Evolutionary conservation across 2,113 vertebrate genomes (phyloP).

Genomic region (Lynx canadensis): DNA sequence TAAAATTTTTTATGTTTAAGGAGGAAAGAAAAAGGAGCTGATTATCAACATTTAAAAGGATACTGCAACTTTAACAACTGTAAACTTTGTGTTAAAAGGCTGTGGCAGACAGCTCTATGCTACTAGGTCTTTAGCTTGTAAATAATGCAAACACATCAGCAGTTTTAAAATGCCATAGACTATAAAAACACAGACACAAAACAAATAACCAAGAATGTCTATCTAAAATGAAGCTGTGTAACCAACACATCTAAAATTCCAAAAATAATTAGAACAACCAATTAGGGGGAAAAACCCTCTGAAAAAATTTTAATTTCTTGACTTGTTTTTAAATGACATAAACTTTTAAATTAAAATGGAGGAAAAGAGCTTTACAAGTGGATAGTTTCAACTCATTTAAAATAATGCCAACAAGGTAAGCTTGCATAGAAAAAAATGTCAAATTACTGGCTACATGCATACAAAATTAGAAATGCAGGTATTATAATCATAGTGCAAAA

Average conservation of each 20-base stretch:
- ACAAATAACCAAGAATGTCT: constrained; percentile 70
- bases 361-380: constrained; percentile 83
- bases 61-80: constrained; percentile 83
- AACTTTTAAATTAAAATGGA: constrained; percentile 86
- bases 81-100: constrained; percentile 81
- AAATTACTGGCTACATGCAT: constrained; percentile 92
- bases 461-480: constrained; percentile 87
- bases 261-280: constrained; percentile 82
- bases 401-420: constrained; percentile 90
- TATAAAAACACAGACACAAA: constrained; percentile 68
- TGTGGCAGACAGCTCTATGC: constrained; percentile 84
- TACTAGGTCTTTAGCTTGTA: constrained; percentile 83
- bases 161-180: constrained; percentile 79
- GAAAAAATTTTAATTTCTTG: constrained; percentile 83
- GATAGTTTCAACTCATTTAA: constrained; percentile 85
- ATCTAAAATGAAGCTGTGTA: constrained; percentile 83
- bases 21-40: constrained; percentile 76
- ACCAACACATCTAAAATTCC: constrained; percentile 83
- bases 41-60: constrained; percentile 81
- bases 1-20: constrained; percentile 57
- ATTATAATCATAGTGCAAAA: constrained; percentile 94
- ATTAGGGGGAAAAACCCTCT: constrained; percentile 80
- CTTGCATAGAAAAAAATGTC: constrained; percentile 89
- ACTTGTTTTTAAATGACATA: constrained; percentile 83
- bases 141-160: constrained; percentile 84